Evolutionary conservation across 2,797 vertebrate genomes (phyloP), one percentile per base, ranked within the genome.

Genomic region (Xyrichtys novacula): DNA sequence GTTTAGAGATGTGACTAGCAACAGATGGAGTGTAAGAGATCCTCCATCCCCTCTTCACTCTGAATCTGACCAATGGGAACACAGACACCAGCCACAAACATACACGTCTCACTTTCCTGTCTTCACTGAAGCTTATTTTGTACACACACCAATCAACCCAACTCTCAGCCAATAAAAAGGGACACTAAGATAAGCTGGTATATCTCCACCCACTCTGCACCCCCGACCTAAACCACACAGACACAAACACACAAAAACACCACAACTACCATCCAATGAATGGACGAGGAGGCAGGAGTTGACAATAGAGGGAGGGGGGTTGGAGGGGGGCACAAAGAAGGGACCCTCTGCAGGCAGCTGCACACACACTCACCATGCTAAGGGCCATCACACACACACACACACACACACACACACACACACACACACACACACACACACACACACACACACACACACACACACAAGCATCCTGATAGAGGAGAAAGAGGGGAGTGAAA

Each of bases 341-440:
- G 90, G 53, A n/a, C 58, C 79, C 77, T 94, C 87, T 89, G 92
- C 68, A 80, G 94, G 95, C 96, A 98, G 96, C 96, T 98, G 96
- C 96, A 96, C 82, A 44, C 80, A 81, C 81, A 79, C 81, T 83
- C 88, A 87, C 84, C 89, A 91, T 93, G 91, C 93, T 90, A 88
- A 86, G 81, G 90, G 91, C 94, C 93, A 95, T 95, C 93, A 94
- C 93, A 87, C 82, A 91, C 89, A 90, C 40, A 44, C 61, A 47
- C 66, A 67, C 58, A 28, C 48, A 57, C 43, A 50, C 42, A 36
- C 46, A 58, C 46, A 48, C 43, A 57, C 61, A 56, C 43, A 62
- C 29, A 75, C 44, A 87, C 55, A 78, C 55, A 83, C 39, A 85
- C 20, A 87, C 82, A 91, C 89, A 90, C 42, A 46, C 62, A 48